Percentiles rank a stretch among this genome's conserved stretches.
Conservation (phyloP, 2,113 vertebrate species). For the Ammodytes marinus region DNA sequence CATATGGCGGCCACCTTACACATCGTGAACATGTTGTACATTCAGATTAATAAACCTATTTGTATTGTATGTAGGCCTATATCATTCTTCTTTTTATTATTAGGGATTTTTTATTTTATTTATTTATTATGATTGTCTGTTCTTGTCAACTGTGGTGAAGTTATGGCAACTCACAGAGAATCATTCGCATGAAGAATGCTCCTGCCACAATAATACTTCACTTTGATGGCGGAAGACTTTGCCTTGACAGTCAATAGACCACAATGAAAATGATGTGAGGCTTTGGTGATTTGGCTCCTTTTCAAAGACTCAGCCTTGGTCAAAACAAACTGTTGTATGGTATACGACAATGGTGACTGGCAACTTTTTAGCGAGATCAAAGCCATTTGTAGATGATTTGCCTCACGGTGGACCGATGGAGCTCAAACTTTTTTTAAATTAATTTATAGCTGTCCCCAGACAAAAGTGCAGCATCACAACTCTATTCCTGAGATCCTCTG, state of each 20-base stretch:
- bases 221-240: slow-evolving; percentile 34
- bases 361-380: slow-evolving; percentile 65
- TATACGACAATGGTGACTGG: slow-evolving; percentile 43
- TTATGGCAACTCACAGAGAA: background rate
- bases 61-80: no score
- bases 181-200: slow-evolving; percentile 5
- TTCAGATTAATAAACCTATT: no score
- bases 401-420: no score
- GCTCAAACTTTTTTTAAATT: no score
- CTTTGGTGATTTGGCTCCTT: slow-evolving; percentile 50
- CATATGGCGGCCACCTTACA: no score
- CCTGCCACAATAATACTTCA: slow-evolving; percentile 28
- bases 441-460: no score
- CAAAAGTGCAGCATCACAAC: no score
- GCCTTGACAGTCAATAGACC: slow-evolving; percentile 26
- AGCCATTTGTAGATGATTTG: slow-evolving; percentile 10
- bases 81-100: no score
- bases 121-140: background rate
- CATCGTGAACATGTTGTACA: no score
- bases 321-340: slow-evolving; percentile 39
- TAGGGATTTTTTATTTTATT: no score
- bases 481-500: no score
- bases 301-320: slow-evolving; percentile 53
- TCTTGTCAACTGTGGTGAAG: background rate
- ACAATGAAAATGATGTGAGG: slow-evolving; percentile 29